These are phyloP conservation scores for Hydrotaea diabolus DNA, from an alignment of 2,888 invertebrate genomes.

Conservation along the genomic window DNA sequence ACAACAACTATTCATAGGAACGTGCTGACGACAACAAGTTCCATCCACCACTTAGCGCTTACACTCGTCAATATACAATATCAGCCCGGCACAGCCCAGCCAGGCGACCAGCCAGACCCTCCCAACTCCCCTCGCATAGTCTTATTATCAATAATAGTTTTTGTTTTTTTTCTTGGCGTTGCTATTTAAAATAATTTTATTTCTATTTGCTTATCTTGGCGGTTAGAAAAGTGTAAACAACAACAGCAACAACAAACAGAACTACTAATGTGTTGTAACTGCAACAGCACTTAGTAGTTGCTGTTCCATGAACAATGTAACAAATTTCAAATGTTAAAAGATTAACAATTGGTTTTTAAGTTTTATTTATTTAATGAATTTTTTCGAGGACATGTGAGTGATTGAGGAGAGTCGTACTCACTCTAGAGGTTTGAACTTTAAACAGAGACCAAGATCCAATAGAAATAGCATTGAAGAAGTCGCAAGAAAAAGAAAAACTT, in stretches of 20 bases:
- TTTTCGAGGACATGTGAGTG: no score
- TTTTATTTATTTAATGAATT: no score
- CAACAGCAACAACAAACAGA: background rate
- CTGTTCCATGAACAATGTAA: constrained; percentile 13
- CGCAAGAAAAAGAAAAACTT: no score
- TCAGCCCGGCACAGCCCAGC: no score
- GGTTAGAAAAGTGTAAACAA: constrained; percentile 37
- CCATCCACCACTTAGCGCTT: background rate
- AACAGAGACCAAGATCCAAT: no score
- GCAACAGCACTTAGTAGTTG: constrained; percentile 10
- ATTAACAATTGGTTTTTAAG: background rate
- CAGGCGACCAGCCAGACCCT: background rate
- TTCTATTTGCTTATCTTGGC: constrained; percentile 46
- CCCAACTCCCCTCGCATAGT: background rate
- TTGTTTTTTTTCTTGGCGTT: background rate
- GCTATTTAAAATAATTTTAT: constrained; percentile 20
- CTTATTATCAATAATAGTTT: constrained; percentile 6
- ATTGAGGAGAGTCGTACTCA: no score
- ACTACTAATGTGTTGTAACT: constrained; percentile 82
- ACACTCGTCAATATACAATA: no score
- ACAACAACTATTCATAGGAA: constrained; percentile 19
- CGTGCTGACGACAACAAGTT: constrained; percentile 24
- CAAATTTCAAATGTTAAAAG: constrained; percentile 19
- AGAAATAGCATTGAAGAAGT: no score
- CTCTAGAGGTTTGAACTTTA: no score